phyloP scores from a whole-genome alignment of 2,113 vertebrate genomes.

The Pungitius pungitius region DNA sequence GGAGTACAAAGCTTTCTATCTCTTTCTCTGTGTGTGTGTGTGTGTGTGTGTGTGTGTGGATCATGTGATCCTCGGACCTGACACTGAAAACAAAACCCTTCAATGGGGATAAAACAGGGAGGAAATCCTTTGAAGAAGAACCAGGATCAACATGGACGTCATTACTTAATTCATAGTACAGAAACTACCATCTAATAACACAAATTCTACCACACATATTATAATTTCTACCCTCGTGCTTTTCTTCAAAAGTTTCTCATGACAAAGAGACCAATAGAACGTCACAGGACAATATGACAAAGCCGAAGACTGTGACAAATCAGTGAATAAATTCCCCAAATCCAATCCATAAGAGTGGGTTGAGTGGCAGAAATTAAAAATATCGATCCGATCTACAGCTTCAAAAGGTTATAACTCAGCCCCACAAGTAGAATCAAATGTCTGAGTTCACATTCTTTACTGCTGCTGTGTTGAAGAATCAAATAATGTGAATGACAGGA shows the following conservation, averaged over 20 bases:
- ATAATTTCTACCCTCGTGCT: no score
- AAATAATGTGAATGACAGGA: slow-evolving; percentile 12
- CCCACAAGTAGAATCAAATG: not conserved
- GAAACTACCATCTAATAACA: no score
- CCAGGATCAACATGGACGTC: no score
- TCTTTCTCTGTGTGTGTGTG: not conserved
- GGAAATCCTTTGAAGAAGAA: no score
- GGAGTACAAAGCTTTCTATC: not conserved
- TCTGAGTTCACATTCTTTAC: not conserved
- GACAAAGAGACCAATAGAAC: not conserved
- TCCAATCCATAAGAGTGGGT: not conserved
- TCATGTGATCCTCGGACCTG: slow-evolving; percentile 25
- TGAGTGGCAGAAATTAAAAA: no score
- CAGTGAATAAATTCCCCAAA: not conserved
- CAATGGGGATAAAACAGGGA: no score
- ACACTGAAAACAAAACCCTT: no score
- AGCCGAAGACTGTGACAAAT: not conserved
- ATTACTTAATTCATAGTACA: no score
- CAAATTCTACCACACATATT: no score
- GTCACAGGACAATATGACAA: not conserved
- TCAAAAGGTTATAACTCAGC: not conserved
- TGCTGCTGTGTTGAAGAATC: slow-evolving; percentile 8
- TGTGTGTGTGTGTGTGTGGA: not conserved
- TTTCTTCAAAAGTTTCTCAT: no score
- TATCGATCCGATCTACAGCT: no score